Evolutionary conservation across 2,888 invertebrate species (phyloP).

Genomic region (Chymomyza fuscimana): DNA sequence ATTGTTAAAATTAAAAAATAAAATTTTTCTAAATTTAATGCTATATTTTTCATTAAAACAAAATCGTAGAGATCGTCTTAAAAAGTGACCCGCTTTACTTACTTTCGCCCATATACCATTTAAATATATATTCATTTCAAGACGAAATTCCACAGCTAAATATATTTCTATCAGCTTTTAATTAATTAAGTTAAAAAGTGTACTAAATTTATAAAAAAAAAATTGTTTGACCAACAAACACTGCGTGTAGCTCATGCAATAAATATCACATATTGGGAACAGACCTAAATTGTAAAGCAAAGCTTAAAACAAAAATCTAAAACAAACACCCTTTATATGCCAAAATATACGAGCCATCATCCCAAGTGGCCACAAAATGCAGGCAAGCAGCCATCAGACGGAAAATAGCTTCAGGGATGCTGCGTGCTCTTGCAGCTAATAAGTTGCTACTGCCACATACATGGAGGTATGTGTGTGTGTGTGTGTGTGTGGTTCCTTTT

Average conservation of each 20-base stretch:
- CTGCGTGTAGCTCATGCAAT: background rate
- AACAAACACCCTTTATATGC: background rate
- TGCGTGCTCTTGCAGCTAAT: background rate
- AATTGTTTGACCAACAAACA: too few relatives aligned
- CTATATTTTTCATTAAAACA: too few relatives aligned
- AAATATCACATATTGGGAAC: background rate
- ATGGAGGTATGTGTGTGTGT: background rate
- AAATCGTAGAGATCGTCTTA: too few relatives aligned
- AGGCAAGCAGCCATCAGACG: constrained; percentile 1
- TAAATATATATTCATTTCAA: too few relatives aligned
- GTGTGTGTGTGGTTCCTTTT: background rate
- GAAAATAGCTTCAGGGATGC: background rate
- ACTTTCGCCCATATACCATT: too few relatives aligned
- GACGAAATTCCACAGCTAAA: too few relatives aligned
- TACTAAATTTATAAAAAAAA: too few relatives aligned
- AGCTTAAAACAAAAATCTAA: background rate
- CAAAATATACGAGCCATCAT: background rate
- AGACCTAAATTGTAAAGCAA: background rate
- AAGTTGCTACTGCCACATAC: background rate
- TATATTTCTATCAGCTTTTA: too few relatives aligned
- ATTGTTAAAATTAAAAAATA: too few relatives aligned
- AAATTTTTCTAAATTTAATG: too few relatives aligned
- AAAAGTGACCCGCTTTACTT: too few relatives aligned
- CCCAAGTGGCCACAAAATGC: constrained; percentile 6
- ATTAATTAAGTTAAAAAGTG: too few relatives aligned